Evolutionary conservation across 1,140 invertebrate species (phyloP).

Genomic region (Trachelipus rathkii): DNA sequence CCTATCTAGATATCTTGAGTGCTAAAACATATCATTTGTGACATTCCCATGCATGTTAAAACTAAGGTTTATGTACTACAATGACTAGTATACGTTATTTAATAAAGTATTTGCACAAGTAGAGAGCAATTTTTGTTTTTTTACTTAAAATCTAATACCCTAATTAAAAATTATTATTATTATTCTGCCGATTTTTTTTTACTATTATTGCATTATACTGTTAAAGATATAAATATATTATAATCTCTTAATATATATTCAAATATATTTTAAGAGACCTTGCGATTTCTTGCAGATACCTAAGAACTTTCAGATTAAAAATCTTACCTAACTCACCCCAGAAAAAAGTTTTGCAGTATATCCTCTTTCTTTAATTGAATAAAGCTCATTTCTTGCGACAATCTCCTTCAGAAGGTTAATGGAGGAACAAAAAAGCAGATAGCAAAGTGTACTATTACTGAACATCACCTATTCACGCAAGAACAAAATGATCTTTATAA

Average conservation of each 20-base stretch:
- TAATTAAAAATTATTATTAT: background rate
- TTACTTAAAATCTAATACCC: background rate
- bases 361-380: background rate
- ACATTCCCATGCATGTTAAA: too few relatives aligned
- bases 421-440: constrained; percentile 7
- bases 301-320: background rate
- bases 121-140: background rate
- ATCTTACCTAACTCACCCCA: background rate
- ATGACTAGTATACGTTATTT: too few relatives aligned
- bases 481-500: background rate
- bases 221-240: too few relatives aligned
- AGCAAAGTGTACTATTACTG: background rate
- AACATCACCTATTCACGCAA: background rate
- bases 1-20: too few relatives aligned
- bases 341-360: background rate
- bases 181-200: background rate
- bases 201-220: background rate
- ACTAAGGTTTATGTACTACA: too few relatives aligned
- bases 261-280: background rate
- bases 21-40: too few relatives aligned
- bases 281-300: too few relatives aligned
- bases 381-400: constrained; percentile 3
- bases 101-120: too few relatives aligned
- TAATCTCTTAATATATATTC: background rate
- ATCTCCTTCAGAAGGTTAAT: constrained; percentile 2